These are phyloP conservation scores for Plectropomus leopardus DNA, from an alignment of 2,113 vertebrate species.

Conservation along the genomic window DNA sequence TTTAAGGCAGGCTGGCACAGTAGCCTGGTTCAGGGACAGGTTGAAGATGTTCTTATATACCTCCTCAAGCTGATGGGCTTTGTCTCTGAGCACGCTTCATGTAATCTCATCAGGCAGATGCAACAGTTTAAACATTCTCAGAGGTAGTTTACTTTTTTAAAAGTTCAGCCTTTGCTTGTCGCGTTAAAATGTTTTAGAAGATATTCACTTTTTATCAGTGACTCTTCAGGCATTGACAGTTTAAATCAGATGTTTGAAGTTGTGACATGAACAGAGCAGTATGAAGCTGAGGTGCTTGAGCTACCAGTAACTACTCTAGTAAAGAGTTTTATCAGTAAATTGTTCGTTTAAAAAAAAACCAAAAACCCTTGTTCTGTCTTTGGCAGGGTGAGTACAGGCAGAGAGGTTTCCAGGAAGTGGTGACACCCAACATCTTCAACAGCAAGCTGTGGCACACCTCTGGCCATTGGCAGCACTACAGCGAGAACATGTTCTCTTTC, in stretches of 20 bases:
- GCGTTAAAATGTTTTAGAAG: no score
- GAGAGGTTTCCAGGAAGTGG: conserved; percentile 97
- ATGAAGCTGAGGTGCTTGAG: background rate
- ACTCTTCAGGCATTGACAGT: background rate
- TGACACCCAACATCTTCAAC: conserved; percentile 97
- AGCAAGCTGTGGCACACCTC: conserved; percentile 98
- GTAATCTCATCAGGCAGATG: background rate
- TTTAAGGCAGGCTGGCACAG: no score
- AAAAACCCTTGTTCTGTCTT: background rate
- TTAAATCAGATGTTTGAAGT: conserved; percentile 7
- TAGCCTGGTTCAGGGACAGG: no score
- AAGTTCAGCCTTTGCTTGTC: background rate
- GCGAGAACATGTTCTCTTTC: conserved; percentile 99
- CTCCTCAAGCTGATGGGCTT: no score
- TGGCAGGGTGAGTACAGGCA: conserved; percentile 92
- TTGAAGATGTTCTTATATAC: no score
- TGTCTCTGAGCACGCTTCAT: no score
- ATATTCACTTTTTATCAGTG: conserved; percentile 3
- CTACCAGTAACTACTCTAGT: background rate
- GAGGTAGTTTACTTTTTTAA: background rate
- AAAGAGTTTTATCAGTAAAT: no score
- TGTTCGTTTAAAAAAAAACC: no score
- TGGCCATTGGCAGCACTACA: conserved; percentile 99
- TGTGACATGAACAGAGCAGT: background rate
- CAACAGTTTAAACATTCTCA: background rate